A percentile compares a stretch with the other conserved stretches of the same genome.
These are phyloP conservation scores for Ibycter americanus DNA, from an alignment of 2,797 vertebrate species.

Conservation along the genomic window DNA sequence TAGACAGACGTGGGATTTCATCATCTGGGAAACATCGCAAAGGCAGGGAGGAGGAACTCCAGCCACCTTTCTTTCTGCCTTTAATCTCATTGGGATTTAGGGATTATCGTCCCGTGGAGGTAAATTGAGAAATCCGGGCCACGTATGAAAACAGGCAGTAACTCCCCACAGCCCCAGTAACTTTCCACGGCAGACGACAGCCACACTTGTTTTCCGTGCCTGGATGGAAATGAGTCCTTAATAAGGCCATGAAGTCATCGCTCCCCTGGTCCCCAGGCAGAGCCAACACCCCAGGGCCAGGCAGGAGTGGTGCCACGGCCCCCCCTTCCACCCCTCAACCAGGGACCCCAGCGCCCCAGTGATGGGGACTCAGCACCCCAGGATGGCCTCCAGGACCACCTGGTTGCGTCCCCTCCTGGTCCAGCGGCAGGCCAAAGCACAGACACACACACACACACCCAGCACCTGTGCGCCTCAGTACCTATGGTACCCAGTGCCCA, in stretches of 20 bases:
- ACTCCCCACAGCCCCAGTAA: neutral
- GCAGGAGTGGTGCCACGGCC: neutral
- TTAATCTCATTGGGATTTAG: constrained; percentile 66
- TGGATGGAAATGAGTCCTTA: neutral
- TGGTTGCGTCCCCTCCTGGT: neutral
- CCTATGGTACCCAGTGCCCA: neutral
- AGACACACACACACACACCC: neutral
- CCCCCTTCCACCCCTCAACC: neutral
- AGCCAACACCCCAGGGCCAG: neutral
- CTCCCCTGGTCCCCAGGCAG: neutral
- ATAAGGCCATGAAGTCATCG: neutral
- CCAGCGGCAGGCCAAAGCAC: neutral
- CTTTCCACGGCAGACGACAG: neutral
- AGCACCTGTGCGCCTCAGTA: neutral
- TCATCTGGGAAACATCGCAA: neutral
- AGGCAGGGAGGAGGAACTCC: neutral
- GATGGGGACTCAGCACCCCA: neutral
- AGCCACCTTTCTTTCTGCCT: neutral
- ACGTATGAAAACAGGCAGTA: neutral
- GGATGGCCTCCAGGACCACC: neutral
- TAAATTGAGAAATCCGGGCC: neutral
- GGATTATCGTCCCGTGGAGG: constrained; percentile 48
- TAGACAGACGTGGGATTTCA: neutral
- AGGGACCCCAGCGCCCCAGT: accelerated
- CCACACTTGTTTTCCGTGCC: neutral